A percentile compares a stretch with the other conserved stretches of the same genome.
Evolutionary conservation across 2,888 invertebrate genomes (phyloP).

Genomic region (Taenaris catops): DNA sequence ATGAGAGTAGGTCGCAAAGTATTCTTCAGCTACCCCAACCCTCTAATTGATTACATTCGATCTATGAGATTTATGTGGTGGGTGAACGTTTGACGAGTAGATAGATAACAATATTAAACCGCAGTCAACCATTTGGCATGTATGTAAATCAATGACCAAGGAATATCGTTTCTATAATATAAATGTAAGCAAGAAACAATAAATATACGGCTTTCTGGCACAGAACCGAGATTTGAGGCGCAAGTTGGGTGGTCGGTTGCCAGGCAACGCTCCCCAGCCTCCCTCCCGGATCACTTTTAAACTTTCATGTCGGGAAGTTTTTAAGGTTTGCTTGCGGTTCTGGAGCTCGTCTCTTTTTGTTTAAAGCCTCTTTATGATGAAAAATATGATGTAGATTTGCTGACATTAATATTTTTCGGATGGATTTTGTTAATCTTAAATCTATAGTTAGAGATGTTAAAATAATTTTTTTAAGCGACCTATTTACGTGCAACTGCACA

Average conservation of each 20-base stretch:
- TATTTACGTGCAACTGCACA: too few species aligned
- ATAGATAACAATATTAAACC: too few species aligned
- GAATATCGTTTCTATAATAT: slow-evolving; percentile 25
- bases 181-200: slow-evolving; percentile 57
- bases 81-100: too few species aligned
- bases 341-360: slow-evolving; percentile 70
- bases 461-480: too few species aligned
- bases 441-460: too few species aligned
- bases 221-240: slow-evolving; percentile 71
- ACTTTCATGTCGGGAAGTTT: slow-evolving; percentile 79
- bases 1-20: too few species aligned
- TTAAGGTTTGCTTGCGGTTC: slow-evolving; percentile 75
- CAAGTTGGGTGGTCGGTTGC: slow-evolving; percentile 62
- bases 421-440: too few species aligned
- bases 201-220: slow-evolving; percentile 61
- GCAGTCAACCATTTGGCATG: too few species aligned
- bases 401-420: not conserved
- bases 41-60: too few species aligned
- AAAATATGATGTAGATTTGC: slow-evolving; percentile 36
- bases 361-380: slow-evolving; percentile 51
- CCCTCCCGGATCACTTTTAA: slow-evolving; percentile 72
- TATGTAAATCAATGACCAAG: too few species aligned
- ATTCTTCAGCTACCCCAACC: too few species aligned
- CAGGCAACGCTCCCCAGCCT: slow-evolving; percentile 51
- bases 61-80: too few species aligned